These are phyloP conservation scores for Chaitophorus viminalis DNA, from an alignment of 2,888 invertebrate genomes.

Conservation along the genomic window DNA sequence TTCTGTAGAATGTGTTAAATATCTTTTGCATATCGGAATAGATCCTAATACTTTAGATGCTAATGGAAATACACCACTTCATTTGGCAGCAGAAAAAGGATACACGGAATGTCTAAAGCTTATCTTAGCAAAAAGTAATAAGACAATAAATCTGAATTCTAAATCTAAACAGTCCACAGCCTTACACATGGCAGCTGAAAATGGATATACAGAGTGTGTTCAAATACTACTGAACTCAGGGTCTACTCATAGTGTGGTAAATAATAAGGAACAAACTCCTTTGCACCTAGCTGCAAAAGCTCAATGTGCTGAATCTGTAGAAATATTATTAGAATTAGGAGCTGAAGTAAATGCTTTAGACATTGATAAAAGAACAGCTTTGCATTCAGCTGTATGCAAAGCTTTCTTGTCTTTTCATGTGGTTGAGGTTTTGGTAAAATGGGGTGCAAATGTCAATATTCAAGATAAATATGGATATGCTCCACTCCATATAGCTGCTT, in stretches of 20 bases:
- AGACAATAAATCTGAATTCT: conserved; percentile 77
- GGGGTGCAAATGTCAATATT: conserved; percentile 84
- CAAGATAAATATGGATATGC: conserved; percentile 80
- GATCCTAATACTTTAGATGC: conserved; percentile 80
- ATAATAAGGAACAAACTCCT: conserved; percentile 84
- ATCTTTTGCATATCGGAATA: conserved; percentile 80
- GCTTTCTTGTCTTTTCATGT: conserved; percentile 83
- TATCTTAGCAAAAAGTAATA: conserved; percentile 78
- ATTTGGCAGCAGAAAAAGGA: conserved; percentile 83
- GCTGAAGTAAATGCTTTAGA: conserved; percentile 84
- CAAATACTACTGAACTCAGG: conserved; percentile 78
- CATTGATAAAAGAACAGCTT: conserved; percentile 81
- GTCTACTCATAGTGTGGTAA: conserved; percentile 79
- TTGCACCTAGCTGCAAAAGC: conserved; percentile 85
- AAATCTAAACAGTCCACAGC: conserved; percentile 82
- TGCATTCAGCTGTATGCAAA: conserved; percentile 87
- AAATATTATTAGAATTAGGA: conserved; percentile 78
- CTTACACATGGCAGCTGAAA: conserved; percentile 87
- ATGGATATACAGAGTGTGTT: conserved; percentile 84
- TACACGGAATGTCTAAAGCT: conserved; percentile 73
- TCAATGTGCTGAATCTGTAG: conserved; percentile 83
- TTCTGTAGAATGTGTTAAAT: conserved; percentile 80
- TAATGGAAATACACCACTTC: conserved; percentile 77
- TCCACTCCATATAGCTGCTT: conserved; percentile 82
- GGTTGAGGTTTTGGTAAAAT: conserved; percentile 78